Base-by-base conservation (phyloP, 2,888 invertebrate genomes). In the Cheilosia scutellata region DNA sequence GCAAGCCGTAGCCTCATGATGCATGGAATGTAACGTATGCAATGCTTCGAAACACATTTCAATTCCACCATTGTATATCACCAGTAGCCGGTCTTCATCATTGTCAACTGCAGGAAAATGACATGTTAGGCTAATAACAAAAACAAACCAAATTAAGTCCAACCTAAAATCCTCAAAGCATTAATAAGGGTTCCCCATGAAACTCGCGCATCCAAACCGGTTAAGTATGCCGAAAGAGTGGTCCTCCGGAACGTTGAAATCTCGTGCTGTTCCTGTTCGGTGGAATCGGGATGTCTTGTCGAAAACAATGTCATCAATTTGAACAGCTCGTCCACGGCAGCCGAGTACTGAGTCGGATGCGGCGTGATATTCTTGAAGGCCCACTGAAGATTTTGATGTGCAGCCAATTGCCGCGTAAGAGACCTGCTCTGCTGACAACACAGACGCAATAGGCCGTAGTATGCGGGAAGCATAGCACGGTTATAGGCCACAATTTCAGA, bases 301-400 rank as follows among this genome's bases (percentile, higher is more conserved):
- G 97, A 97, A 93, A 98, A 95, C 47, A 98, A 93, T 72, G 96
- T 96, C 94, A 98, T 98, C 89, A 98, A 93, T 93, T 97, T 96
- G 89, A 98, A 96, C 87, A 98, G 92, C 91, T 98, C 98, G 88
- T 98, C 98, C 0, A 98, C 97, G 20, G 98, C 98, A 94, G 95
- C 95, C 20, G 97, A 96, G 93, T 98, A 98, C 89, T 98, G 96
- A 27, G 97, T 97, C 5, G 98, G 97, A 93, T 98, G 98, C n/a
- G 98, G 98, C 40, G 98, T 97, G 87, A 98, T 98, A 92, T 98
- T 98, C 90, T 98, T 96, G 92, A 98, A 98, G 31, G 98, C 98
- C 98, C 98, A 98, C 91, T 97, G 97, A 53, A 98, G 95, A 93
- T 98, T 98, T 93, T 98, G 98, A 93, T 98, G 98, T 88, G 96